phyloP scores from a whole-genome alignment of 2,888 invertebrate genomes.

The Dryadula phaetusa region DNA sequence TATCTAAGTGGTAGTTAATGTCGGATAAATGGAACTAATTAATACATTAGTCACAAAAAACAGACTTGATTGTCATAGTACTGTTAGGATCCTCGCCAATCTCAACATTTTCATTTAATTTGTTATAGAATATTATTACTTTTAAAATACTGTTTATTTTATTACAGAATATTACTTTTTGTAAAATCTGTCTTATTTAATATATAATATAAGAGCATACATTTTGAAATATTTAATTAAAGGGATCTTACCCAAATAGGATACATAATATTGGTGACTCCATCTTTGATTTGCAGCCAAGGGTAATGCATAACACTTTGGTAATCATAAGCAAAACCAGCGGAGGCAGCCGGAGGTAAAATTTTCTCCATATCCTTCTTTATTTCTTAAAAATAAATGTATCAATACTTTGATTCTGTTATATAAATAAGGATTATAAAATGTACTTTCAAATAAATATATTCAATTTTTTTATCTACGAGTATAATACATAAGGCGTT shows the following conservation, averaged over 20 bases:
- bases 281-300: constrained; percentile 75
- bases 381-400: constrained; percentile 54
- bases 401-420: neutral
- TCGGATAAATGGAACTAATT: neutral
- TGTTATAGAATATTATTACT: no score
- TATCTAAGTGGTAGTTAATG: neutral
- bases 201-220: neutral
- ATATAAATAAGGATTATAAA: neutral
- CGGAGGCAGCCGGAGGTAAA: constrained; percentile 67
- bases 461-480: neutral
- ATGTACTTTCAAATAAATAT: neutral
- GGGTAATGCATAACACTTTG: constrained; percentile 80
- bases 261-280: constrained; percentile 73
- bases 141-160: no score
- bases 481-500: constrained; percentile 3
- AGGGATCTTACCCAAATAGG: constrained; percentile 71
- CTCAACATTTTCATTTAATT: no score
- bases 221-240: neutral
- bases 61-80: neutral
- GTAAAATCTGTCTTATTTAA: no score
- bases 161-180: no score
- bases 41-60: neutral
- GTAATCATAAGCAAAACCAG: constrained; percentile 73
- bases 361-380: constrained; percentile 60
- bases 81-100: neutral